Base-by-base conservation (phyloP, 2,113 vertebrate species). In the Lucifuga dentata region DNA sequence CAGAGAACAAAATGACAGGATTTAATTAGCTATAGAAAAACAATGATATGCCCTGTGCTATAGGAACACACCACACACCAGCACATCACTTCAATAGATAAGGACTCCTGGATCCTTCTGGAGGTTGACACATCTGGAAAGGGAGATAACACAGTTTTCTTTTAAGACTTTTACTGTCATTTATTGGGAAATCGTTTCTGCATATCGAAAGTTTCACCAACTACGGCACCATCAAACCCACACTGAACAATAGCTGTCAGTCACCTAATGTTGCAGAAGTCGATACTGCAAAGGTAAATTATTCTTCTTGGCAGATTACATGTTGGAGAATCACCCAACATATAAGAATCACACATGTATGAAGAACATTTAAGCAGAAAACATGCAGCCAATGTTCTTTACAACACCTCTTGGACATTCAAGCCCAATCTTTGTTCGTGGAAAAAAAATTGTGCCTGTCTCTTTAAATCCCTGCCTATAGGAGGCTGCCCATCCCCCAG, bases 391-490 rank as follows among this genome's bases (percentile, higher is more conserved):
- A 24, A 19, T 15, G 44, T 43, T 45, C 53, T 58, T 80, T 58
- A 60, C 58, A 50, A 33, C 8, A 46, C 17, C 11, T 5, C 64
- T 45, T 16, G 77, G 75, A 86, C 46, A 17, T 50, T 68, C 52
- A n/a, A 35, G 77, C 50, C 33, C 52, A 57, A 85, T 85, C 85
- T 85, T 83, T 88, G 84, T 91, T 88, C 80, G 39, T 35, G 64
- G 40, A 8, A 58, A 83, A n/a, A 76, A 90, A 90, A 91, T 60
- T 84, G 77, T 66, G 74, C 45, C 69, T 91, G 91, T 84, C 82
- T 83, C 90, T 92, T 90, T 92, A 91, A 90, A 89, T 86, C 63
- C 77, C 58, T 87, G 85, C 76, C 67, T 89, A 91, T 86, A 87
- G 74, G 76, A 77, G 68, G 68, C 60, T 73, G 78, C 88, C 92